phyloP scores from a whole-genome alignment of 2,113 vertebrate species.

The Malurus melanocephalus region DNA sequence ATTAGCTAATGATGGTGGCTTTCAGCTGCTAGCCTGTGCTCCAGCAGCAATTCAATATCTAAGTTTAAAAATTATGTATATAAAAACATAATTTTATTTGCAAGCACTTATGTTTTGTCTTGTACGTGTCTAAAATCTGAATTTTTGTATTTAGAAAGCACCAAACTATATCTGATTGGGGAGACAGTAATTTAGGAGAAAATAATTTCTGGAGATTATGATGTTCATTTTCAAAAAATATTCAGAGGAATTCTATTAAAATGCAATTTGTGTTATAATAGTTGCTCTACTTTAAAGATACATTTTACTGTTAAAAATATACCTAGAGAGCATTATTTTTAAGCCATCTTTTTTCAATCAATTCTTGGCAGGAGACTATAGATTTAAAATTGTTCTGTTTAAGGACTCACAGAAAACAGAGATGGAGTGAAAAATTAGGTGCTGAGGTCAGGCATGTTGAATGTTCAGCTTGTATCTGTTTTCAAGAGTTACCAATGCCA shows the following conservation, averaged over 20 bases:
- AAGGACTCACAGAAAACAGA: slow-evolving; percentile 53
- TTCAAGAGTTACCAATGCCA: slow-evolving; percentile 64
- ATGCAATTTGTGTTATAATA: neutral
- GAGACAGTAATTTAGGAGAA: neutral
- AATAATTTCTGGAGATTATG: neutral
- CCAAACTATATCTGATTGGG: neutral
- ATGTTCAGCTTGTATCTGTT: slow-evolving; percentile 60
- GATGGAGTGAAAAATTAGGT: slow-evolving; percentile 74
- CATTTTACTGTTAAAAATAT: slow-evolving; percentile 6
- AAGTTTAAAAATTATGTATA: neutral
- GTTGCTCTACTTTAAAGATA: neutral
- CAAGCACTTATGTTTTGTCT: neutral
- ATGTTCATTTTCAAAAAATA: neutral
- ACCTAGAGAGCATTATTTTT: slow-evolving; percentile 53
- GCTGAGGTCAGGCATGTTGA: slow-evolving; percentile 67
- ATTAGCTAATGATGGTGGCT: neutral
- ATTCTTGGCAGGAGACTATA: slow-evolving; percentile 55
- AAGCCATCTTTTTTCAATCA: slow-evolving; percentile 66
- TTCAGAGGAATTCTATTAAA: neutral
- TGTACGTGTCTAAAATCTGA: neutral
- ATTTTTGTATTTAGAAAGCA: neutral
- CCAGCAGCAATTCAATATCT: neutral
- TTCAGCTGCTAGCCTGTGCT: accelerated
- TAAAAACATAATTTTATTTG: neutral
- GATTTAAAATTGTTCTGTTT: slow-evolving; percentile 58